Percentiles rank a stretch among this genome's conserved stretches.
Evolutionary conservation across 1,140 invertebrate genomes (phyloP).

Genomic region (Eubasilissa regina): DNA sequence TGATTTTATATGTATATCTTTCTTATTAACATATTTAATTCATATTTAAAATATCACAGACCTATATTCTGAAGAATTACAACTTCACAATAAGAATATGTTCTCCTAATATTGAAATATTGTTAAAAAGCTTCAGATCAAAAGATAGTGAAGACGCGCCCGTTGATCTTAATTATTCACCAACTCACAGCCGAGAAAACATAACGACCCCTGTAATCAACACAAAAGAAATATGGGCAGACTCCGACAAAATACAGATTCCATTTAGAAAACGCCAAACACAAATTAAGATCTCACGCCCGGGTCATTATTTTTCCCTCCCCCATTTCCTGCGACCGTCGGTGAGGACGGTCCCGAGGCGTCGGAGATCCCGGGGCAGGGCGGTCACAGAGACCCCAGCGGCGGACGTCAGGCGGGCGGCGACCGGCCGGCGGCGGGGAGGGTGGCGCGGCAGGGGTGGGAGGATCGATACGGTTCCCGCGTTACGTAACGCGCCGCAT

Average conservation of each 20-base stretch:
- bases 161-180: background rate
- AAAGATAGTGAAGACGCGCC: too few relatives aligned
- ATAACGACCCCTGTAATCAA: background rate
- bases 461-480: slow-evolving; percentile 37
- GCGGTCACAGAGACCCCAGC: background rate
- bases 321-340: slow-evolving; percentile 25
- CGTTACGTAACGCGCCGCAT: slow-evolving; percentile 43
- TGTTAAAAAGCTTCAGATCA: too few relatives aligned
- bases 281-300: background rate
- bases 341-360: background rate
- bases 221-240: background rate
- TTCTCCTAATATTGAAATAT: too few relatives aligned
- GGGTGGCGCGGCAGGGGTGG: background rate
- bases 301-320: background rate
- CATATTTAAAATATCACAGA: too few relatives aligned
- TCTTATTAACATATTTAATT: too few relatives aligned
- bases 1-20: too few relatives aligned
- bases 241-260: background rate
- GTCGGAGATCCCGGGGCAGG: slow-evolving; percentile 9
- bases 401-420: background rate
- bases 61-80: too few relatives aligned
- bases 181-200: background rate
- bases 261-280: background rate
- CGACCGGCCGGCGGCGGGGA: background rate
- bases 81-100: too few relatives aligned